These are phyloP conservation scores for Torymus aiolomorphi DNA, from an alignment of 2,888 invertebrate species.

Conservation along the genomic window DNA sequence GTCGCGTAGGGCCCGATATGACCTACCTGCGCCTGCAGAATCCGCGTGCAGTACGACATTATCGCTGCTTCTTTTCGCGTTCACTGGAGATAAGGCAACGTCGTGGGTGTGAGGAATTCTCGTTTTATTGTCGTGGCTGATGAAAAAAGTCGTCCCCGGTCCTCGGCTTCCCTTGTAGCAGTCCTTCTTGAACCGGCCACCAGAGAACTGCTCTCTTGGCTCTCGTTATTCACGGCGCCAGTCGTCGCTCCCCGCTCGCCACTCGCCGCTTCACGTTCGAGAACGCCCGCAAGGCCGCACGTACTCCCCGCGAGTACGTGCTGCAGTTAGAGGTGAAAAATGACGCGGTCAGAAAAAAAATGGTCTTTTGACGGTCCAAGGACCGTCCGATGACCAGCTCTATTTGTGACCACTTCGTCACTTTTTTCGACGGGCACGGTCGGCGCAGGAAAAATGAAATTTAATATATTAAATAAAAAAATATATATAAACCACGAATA, in stretches of 20 bases:
- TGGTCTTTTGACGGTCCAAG: too few species aligned
- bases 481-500: too few species aligned
- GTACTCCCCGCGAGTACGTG: too few species aligned
- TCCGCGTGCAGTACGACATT: conserved; percentile 88
- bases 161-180: conserved; percentile 65
- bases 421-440: too few species aligned
- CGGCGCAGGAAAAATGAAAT: too few species aligned
- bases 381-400: too few species aligned
- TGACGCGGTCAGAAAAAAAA: too few species aligned
- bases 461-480: too few species aligned
- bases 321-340: too few species aligned
- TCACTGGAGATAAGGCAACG: conserved; percentile 28
- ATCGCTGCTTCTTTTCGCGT: conserved; percentile 65
- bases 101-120: neutral
- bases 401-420: too few species aligned
- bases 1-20: too few species aligned
- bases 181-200: conserved; percentile 76
- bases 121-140: conserved; percentile 1
- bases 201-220: conserved; percentile 68
- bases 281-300: conserved; percentile 11
- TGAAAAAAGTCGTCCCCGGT: conserved; percentile 5
- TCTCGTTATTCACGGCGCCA: conserved; percentile 18
- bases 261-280: too few species aligned
- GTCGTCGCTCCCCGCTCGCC: conserved; percentile 1
- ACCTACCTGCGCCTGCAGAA: conserved; percentile 86